phyloP scores from a whole-genome alignment of 2,797 vertebrate species.

The Mallotus villosus region DNA sequence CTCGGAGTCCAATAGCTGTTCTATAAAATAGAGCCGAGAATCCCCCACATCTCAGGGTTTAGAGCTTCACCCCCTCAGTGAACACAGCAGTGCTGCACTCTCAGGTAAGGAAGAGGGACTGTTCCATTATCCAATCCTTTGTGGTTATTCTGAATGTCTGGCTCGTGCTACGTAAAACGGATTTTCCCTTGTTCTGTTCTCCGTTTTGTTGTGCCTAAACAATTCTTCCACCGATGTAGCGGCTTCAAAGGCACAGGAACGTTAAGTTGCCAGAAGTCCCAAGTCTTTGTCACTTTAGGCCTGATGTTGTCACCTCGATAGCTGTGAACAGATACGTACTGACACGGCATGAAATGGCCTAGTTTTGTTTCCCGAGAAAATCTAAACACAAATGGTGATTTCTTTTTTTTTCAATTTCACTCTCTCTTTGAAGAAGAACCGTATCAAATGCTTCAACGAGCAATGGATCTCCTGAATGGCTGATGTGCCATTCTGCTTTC shows the following conservation, averaged over 20 bases:
- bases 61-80: too few relatives aligned
- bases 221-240: not conserved
- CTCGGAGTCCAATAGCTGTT: not conserved
- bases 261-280: not conserved
- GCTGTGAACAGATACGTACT: slow-evolving; percentile 26
- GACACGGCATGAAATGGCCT: slow-evolving; percentile 21
- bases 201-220: slow-evolving; percentile 4
- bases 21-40: not conserved
- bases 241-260: not conserved
- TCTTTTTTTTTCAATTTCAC: slow-evolving; percentile 17
- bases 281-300: slow-evolving; percentile 15
- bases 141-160: not conserved
- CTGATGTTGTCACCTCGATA: slow-evolving; percentile 23
- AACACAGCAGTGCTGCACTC: not conserved
- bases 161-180: not conserved
- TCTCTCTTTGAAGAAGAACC: slow-evolving; percentile 16
- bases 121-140: not conserved
- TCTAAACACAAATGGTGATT: slow-evolving; percentile 9
- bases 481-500: slow-evolving; percentile 31
- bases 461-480: slow-evolving; percentile 24
- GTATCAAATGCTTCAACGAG: slow-evolving; percentile 38
- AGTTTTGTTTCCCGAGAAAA: slow-evolving; percentile 20
- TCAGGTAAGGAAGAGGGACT: not conserved
- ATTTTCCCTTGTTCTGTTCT: not conserved
- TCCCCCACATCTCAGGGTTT: not conserved